phyloP scores from a whole-genome alignment of 2,113 vertebrate genomes.

The Forbesichthys agassizii region DNA sequence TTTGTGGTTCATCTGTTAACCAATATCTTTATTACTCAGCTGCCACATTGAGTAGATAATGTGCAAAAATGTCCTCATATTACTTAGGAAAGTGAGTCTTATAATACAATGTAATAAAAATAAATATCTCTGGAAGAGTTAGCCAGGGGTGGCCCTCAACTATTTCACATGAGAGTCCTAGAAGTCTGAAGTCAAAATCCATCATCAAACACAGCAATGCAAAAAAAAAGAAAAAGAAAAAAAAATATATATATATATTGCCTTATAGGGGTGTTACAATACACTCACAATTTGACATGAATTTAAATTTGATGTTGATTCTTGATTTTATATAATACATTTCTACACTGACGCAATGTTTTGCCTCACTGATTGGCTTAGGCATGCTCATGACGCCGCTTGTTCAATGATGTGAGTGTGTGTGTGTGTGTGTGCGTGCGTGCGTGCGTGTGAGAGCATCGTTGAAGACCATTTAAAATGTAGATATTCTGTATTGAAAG shows the following conservation, averaged over 20 bases:
- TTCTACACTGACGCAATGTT: too few species aligned
- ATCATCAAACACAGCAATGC: slow-evolving; percentile 10
- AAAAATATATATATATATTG: background rate
- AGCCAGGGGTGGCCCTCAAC: slow-evolving; percentile 14
- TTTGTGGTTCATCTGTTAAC: slow-evolving; percentile 12
- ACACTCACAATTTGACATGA: too few species aligned
- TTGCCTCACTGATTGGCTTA: too few species aligned
- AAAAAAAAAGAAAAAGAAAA: slow-evolving; percentile 23
- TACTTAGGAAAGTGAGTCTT: slow-evolving; percentile 59
- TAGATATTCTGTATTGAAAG: too few species aligned
- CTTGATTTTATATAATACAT: too few species aligned
- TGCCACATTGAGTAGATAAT: slow-evolving; percentile 90
- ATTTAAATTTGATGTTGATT: too few species aligned
- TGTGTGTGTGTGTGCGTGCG: too few species aligned
- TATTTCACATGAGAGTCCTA: slow-evolving; percentile 11
- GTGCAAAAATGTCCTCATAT: slow-evolving; percentile 88
- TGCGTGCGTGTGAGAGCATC: too few species aligned
- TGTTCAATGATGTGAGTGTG: too few species aligned
- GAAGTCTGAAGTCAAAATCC: slow-evolving; percentile 13
- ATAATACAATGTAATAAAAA: slow-evolving; percentile 69
- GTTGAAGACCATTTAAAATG: too few species aligned
- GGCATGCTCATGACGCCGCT: too few species aligned
- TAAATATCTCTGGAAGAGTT: slow-evolving; percentile 67
- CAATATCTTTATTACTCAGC: slow-evolving; percentile 78
- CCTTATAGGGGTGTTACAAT: too few species aligned